Evolutionary conservation across 2,113 vertebrate genomes (phyloP), one percentile per base, ranked within the genome.

Genomic region (Lampris incognitus): DNA sequence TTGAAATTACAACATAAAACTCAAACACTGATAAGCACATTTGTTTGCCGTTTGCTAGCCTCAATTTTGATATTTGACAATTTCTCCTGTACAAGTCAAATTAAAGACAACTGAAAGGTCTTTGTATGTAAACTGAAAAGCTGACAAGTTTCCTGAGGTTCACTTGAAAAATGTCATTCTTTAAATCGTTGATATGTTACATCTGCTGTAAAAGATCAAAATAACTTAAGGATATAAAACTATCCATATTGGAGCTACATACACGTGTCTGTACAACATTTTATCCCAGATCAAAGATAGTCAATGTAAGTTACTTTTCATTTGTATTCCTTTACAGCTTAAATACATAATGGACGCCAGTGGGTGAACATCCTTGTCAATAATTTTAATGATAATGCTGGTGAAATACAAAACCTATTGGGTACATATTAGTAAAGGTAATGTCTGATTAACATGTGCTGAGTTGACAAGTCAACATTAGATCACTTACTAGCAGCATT

Each of bases 321-420:
- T 5, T 46, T 7, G 7, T 46, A 46, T 46, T 6, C 44, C 44
- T 2, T 24, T 5, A 7, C 7, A 46, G 44, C 44, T 46, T 46
- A 46, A 46, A 46, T 46, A 51, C 7, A 41, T 37, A 38, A 1
- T 24, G n/a, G 54, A 69, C 40, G 44, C 10, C n/a, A 46, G 44
- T 42, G 24, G 13, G 36, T 65, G 13, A 41, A 56, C 37, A 6
- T 55, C 36, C 36, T 40, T 4, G 13, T 68, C 54, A 44, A 40
- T 69, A 4, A 44, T 69, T 62, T 89, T 81, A 88, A 49, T 79
- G 9, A 13, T 38, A 56, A 82, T 84, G 82, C 81, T 88, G 80
- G 76, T 87, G 78, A 81, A 79, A 72, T 82, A 87, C 74, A 87
- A 72, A 86, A 85, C 6, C 37, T 61, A 61, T 42, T 41, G 69